phyloP scores from a whole-genome alignment of 2,888 invertebrate species.

The Eilema depressum region DNA sequence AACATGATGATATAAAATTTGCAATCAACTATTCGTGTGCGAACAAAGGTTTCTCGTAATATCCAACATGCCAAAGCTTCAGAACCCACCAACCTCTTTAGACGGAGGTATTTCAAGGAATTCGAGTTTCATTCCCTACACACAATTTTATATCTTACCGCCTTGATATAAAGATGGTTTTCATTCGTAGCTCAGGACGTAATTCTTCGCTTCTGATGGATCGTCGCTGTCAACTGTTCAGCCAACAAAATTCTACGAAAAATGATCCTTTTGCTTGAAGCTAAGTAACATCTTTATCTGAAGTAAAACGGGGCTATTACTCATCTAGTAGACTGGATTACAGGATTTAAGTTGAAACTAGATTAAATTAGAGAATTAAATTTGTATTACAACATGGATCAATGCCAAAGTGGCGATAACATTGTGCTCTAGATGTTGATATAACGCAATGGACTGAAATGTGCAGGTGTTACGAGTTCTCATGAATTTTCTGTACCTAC shows the following conservation, averaged over 20 bases:
- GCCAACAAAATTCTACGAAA: constrained; percentile 64
- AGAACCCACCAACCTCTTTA: constrained; percentile 51
- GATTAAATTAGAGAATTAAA: constrained; percentile 59
- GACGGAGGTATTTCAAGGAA: constrained; percentile 45
- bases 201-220: constrained; percentile 61
- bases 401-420: constrained; percentile 62
- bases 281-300: constrained; percentile 70
- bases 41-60: constrained; percentile 50
- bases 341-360: constrained; percentile 50
- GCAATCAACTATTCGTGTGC: constrained; percentile 39
- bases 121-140: constrained; percentile 47
- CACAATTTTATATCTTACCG: constrained; percentile 44
- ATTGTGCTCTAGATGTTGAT: constrained; percentile 36
- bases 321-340: constrained; percentile 60
- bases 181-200: constrained; percentile 41
- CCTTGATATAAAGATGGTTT: constrained; percentile 54
- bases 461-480: constrained; percentile 27
- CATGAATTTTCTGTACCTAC: constrained; percentile 10
- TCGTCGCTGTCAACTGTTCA: constrained; percentile 66
- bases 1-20: constrained; percentile 43
- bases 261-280: constrained; percentile 64
- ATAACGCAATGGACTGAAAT: constrained; percentile 26
- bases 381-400: constrained; percentile 60
- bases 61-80: constrained; percentile 48
- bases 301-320: constrained; percentile 62